Conservation (phyloP, 2,797 vertebrate species). For the Microchirus variegatus region DNA sequence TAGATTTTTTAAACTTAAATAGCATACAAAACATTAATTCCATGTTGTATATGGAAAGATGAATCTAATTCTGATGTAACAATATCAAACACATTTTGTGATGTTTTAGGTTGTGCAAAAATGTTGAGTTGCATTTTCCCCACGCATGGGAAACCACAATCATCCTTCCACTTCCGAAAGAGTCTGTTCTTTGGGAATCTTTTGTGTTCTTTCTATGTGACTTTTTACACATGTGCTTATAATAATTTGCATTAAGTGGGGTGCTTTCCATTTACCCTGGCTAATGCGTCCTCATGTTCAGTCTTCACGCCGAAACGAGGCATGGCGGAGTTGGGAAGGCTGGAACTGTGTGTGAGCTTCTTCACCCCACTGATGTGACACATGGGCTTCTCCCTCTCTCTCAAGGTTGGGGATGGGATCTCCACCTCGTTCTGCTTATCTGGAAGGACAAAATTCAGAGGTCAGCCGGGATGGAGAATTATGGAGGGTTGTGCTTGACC, state of each 20-base stretch:
- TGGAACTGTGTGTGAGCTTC: slow-evolving; percentile 87
- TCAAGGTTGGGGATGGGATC: slow-evolving; percentile 89
- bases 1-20: too few relatives aligned
- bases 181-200: too few relatives aligned
- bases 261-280: slow-evolving; percentile 77
- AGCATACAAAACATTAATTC: too few relatives aligned
- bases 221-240: background rate
- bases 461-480: slow-evolving; percentile 24
- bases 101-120: too few relatives aligned
- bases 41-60: too few relatives aligned
- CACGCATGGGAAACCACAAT: too few relatives aligned
- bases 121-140: too few relatives aligned
- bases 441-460: slow-evolving; percentile 58
- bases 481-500: slow-evolving; percentile 11
- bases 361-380: slow-evolving; percentile 93
- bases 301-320: slow-evolving; percentile 92
- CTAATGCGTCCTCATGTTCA: slow-evolving; percentile 89
- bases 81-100: too few relatives aligned
- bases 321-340: slow-evolving; percentile 84
- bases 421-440: slow-evolving; percentile 97
- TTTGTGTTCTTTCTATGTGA: too few relatives aligned
- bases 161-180: too few relatives aligned
- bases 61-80: too few relatives aligned
- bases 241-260: background rate
- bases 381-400: slow-evolving; percentile 91